A percentile compares a stretch with the other conserved stretches of the same genome.
phyloP scores from a whole-genome alignment of 1,140 invertebrate genomes.

The Bradynema listronoti region DNA sequence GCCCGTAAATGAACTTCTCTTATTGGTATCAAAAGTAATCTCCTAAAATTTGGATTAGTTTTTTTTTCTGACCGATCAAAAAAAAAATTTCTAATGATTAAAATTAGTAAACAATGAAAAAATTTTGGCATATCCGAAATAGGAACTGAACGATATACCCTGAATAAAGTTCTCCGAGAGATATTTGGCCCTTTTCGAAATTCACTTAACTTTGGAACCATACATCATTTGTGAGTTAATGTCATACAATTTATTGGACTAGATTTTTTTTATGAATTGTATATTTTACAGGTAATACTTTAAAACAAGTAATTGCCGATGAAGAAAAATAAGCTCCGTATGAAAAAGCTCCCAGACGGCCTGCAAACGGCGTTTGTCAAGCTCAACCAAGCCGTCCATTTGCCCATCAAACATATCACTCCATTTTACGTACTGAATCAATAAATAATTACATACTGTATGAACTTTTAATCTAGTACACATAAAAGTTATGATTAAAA shows the following conservation, averaged over 20 bases:
- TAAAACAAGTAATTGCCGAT: conserved; percentile 69
- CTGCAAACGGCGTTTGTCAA: conserved; percentile 57
- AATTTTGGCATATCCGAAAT: no score
- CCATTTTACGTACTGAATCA: conserved; percentile 60
- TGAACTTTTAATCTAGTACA: no score
- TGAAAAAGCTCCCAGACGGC: conserved; percentile 70
- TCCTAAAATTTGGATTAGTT: no score
- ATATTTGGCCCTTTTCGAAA: no score
- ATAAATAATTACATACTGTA: conserved; percentile 4
- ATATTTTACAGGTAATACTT: conserved; percentile 67
- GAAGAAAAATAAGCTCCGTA: conserved; percentile 67
- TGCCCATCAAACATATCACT: conserved; percentile 60
- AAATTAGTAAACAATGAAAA: no score
- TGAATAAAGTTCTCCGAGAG: no score
- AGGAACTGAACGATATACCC: no score
- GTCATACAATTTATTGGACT: neutral
- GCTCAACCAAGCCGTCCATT: conserved; percentile 35
- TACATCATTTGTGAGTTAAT: neutral
- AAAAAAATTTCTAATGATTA: no score
- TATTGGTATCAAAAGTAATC: no score
- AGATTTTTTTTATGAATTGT: neutral
- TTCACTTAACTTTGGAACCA: neutral
- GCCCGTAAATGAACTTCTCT: no score
- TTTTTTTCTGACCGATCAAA: no score
- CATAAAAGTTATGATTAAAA: no score